Evolutionary conservation across 2,888 invertebrate genomes (phyloP), one percentile per base, ranked within the genome.

Genomic region (Tipula confusa): DNA sequence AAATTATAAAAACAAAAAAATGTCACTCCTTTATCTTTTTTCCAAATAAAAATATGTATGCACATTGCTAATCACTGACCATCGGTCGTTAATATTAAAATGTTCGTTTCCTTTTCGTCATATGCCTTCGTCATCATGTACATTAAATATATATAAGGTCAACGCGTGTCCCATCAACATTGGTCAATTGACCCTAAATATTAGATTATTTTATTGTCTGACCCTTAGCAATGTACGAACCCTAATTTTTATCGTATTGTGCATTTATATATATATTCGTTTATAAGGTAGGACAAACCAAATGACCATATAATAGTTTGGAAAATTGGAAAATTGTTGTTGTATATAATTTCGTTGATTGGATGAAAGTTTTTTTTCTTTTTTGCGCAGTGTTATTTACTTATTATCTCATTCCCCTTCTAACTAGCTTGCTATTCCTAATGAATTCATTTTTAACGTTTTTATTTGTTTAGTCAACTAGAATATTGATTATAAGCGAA

Each of bases 121-220:
- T 64, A 64, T 64, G 64, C 64, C 64, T 64, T 64, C 64, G 24
- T 24, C 64, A 3, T 64, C 64, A 38, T 43, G 15, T 43, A 15
- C 24, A 64, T 64, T 24, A 9, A 64, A 64, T 11, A 6, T 80
- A 28, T 79, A 29, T 80, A 80, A 82, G 82, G 82, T 82, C 82
- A 82, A 33, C 33, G 64, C 82, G 83, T 83, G 83, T 83, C 48
- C 83, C 83, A 43, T 48, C 83, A 83, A 83, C 43, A 43, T 83
- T 43, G 83, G 83, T 83, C 83, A 83, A 83, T 83, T 83, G 83
- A 83, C 83, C 83, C 83, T 83, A 83, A 83, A 83, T 83, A 83
- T 83, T 82, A 29, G 64, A 64, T 64, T 64, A 64, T 64, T 80
- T 29, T 80, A 29, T 31, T 80, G 80, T 29, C 15, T 29, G 31